Evolutionary conservation across 2,797 vertebrate genomes (phyloP).

Genomic region (Tympanoctomys barrerae): DNA sequence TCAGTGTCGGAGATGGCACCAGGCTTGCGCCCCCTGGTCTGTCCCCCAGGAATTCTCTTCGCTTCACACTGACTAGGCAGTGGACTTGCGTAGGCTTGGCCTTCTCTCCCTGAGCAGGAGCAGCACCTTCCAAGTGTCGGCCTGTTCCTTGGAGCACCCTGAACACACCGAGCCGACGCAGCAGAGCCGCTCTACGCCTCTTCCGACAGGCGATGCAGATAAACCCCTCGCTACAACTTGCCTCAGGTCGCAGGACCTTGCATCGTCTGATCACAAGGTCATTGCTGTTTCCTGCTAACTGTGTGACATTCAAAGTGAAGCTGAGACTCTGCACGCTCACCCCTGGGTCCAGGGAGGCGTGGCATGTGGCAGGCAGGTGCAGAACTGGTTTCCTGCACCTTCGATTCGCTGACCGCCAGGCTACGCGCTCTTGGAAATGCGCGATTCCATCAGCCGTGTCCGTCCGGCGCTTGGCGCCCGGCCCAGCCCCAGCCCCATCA

Average conservation of each 20-base stretch:
- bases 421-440: accelerated
- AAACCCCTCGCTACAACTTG: too few relatives aligned
- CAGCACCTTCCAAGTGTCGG: background rate
- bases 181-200: background rate
- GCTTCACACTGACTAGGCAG: background rate
- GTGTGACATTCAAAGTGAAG: background rate
- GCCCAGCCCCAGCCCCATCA: accelerated
- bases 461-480: background rate
- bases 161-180: background rate
- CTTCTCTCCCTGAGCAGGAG: background rate
- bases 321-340: accelerated
- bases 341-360: accelerated
- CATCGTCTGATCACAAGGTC: background rate
- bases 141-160: background rate
- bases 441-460: accelerated
- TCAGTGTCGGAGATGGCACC: background rate
- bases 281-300: accelerated
- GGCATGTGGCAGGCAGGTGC: accelerated
- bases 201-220: background rate
- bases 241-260: background rate
- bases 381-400: background rate
- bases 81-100: background rate
- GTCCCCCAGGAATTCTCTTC: background rate
- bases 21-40: background rate
- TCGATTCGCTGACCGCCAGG: background rate